These are phyloP conservation scores for Masnerella sp. DNA, from an alignment of 2,888 invertebrate genomes.

Conservation along the genomic window DNA sequence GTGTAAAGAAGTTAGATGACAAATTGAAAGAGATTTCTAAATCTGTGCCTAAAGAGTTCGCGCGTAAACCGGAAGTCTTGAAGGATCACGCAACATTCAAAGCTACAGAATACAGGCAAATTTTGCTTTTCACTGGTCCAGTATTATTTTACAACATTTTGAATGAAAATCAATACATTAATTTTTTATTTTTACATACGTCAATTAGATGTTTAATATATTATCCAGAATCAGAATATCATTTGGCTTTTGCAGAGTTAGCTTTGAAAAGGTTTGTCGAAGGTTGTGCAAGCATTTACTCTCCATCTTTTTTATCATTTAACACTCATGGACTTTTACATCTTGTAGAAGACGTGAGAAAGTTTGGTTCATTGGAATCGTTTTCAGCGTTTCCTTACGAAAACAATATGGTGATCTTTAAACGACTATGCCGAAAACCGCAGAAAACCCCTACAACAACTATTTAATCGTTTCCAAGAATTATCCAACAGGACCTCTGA, in stretches of 20 bases:
- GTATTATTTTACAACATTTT: slow-evolving; percentile 5
- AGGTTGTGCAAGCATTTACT: slow-evolving; percentile 2
- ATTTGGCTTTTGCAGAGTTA: slow-evolving; percentile 15
- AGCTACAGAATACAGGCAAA: slow-evolving; percentile 40
- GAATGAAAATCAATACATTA: not conserved
- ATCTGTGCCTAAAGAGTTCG: slow-evolving; percentile 21
- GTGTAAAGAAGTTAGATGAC: not conserved
- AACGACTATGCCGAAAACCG: slow-evolving; percentile 16
- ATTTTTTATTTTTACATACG: slow-evolving; percentile 22
- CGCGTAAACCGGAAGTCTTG: slow-evolving; percentile 8
- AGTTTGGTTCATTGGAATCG: slow-evolving; percentile 23
- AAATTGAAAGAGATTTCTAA: not conserved
- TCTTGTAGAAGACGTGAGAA: slow-evolving; percentile 32
- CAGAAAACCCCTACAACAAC: slow-evolving; percentile 26
- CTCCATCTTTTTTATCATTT: slow-evolving; percentile 12
- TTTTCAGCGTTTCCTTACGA: slow-evolving; percentile 39
- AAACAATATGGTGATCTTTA: slow-evolving; percentile 33
- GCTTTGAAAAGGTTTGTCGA: slow-evolving; percentile 2
- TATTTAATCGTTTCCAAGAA: slow-evolving; percentile 23
- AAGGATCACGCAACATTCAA: slow-evolving; percentile 6
- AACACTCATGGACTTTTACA: slow-evolving; percentile 28
- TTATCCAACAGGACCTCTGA: no score
- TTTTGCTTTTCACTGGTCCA: slow-evolving; percentile 20
- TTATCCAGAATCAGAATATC: slow-evolving; percentile 4
- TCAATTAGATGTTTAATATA: slow-evolving; percentile 26